Evolutionary conservation across 1,140 invertebrate species (phyloP).

Genomic region (Drosophila kohkoa): DNA sequence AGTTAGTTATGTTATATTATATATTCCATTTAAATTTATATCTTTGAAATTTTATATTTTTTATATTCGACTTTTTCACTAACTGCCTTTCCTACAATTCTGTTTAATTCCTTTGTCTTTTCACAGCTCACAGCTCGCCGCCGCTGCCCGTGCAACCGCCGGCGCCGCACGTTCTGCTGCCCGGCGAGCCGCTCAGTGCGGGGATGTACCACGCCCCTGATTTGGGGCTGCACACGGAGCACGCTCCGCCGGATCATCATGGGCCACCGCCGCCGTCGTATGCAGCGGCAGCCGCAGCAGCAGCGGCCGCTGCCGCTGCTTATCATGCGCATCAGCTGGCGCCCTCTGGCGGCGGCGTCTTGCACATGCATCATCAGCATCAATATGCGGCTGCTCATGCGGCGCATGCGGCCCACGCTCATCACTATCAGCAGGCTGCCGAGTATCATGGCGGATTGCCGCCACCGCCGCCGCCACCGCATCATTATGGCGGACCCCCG

Average conservation of each 20-base stretch:
- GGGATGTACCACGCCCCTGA: conserved; percentile 80
- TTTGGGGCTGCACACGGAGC: conserved; percentile 77
- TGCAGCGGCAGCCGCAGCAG: conserved; percentile 73
- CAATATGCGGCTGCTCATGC: conserved; percentile 58
- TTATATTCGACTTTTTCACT: not conserved
- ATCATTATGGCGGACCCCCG: conserved; percentile 51
- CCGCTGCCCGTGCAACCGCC: conserved; percentile 64
- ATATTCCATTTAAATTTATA: no score
- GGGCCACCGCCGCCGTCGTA: conserved; percentile 76
- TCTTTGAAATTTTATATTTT: no score
- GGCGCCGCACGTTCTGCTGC: conserved; percentile 57
- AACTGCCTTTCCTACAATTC: not conserved
- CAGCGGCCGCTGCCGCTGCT: conserved; percentile 77
- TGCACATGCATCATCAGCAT: conserved; percentile 68
- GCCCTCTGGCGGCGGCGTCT: conserved; percentile 56
- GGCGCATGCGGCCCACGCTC: conserved; percentile 52
- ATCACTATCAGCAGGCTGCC: conserved; percentile 73
- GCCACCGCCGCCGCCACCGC: conserved; percentile 54
- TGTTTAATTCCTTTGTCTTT: no score
- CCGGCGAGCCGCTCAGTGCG: conserved; percentile 67
- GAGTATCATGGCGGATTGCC: conserved; percentile 65
- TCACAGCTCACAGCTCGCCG: conserved; percentile 68
- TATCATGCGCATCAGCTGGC: conserved; percentile 76
- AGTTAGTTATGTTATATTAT: no score
- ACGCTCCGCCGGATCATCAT: conserved; percentile 70